Evolutionary conservation across 1,140 invertebrate genomes (phyloP), one percentile per base, ranked within the genome.

Genomic region (Ostrea denselamellosa): DNA sequence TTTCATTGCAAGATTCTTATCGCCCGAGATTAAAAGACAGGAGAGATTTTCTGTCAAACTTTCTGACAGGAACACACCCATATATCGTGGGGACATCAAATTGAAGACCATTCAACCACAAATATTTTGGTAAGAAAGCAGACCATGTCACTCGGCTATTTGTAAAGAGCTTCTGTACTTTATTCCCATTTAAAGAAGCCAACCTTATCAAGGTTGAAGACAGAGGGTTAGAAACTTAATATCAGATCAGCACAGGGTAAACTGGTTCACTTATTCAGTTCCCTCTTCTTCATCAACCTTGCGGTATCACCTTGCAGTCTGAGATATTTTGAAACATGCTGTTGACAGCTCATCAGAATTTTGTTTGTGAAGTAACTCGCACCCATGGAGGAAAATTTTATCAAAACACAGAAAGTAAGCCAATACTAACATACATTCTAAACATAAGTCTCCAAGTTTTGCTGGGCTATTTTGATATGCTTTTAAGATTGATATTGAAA

Each of bases 1-100:
- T 77, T 77, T 77, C 68, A 77, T 25, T 77, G 68, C 68, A 77
- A 77, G 68, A 77, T 77, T 77, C 68, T 77, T 77, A 77, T 77
- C 68, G 14, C 8, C 68, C 25, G 25, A 77, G 68, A 77, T 77
- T 77, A 28, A 28, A 77, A 34, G 14, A 25, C 22, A 12, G 17
- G 28, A 77, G 28, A 77, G 12, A 25, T 77, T 77, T 34, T 77
- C 68, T 77, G 68, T 77, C 68, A 77, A 77, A 28, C 10, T 77
- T 77, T 12, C 22, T 77, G 68, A 77, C 68, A 77, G 12, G 68
- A 77, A 77, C 68, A 77, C 68, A 77, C 68, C 68, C 68, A 77
- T 77, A 25, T 77, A 19, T 77, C 68, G 12, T 25, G 25, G 28
- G 68, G 28, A 25, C 68, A 77, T 77, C 68, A 77, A 34, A 77